Evolutionary conservation across 2,113 vertebrate genomes (phyloP).

Genomic region (Sapayoa aenigma): DNA sequence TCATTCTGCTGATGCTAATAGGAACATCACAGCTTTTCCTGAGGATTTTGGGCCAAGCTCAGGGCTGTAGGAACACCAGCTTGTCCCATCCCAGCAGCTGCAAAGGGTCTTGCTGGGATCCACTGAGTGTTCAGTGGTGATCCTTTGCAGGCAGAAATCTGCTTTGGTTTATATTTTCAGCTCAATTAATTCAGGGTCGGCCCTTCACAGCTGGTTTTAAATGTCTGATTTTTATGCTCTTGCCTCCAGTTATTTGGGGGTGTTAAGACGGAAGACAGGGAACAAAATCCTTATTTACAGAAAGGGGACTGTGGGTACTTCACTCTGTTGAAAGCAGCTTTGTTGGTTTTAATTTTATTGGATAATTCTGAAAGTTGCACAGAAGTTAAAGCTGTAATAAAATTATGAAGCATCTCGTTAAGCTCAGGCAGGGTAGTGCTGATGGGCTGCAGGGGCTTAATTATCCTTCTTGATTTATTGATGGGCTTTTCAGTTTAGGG

Average conservation of each 20-base stretch:
- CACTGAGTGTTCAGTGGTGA: fast-evolving
- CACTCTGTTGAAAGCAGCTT: background rate
- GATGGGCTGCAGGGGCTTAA: background rate
- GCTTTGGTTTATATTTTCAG: background rate
- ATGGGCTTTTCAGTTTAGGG: background rate
- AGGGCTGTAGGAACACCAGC: background rate
- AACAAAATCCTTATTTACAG: background rate
- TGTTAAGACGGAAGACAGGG: background rate
- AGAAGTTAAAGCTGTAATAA: slow-evolving; percentile 38
- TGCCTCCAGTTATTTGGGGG: background rate
- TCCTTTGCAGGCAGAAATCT: background rate
- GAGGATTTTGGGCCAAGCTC: background rate
- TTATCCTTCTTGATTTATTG: slow-evolving; percentile 34
- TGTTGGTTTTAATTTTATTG: background rate
- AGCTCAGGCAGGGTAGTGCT: background rate
- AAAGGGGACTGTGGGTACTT: background rate
- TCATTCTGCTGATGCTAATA: background rate
- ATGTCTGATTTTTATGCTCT: background rate
- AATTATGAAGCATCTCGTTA: slow-evolving; percentile 32
- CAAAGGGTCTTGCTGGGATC: background rate
- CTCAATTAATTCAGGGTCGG: background rate
- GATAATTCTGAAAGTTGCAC: background rate
- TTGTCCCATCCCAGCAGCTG: slow-evolving; percentile 4
- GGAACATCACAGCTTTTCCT: background rate
- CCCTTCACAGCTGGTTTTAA: background rate